Conservation (phyloP, 2,113 vertebrate genomes). For the Cephalopholis sonnerati region DNA sequence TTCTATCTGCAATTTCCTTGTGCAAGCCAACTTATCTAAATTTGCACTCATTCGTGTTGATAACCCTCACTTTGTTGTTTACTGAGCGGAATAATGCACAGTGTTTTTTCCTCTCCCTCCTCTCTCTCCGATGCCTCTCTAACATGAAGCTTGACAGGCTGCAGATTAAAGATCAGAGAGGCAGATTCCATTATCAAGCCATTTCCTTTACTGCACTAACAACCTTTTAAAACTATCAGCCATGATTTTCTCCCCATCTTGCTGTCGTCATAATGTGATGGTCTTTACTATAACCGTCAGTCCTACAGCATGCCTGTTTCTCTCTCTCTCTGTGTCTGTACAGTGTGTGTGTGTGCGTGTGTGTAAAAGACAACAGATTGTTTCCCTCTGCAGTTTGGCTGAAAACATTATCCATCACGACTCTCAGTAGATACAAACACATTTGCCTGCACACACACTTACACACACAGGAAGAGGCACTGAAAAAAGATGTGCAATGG, state of each 20-base stretch:
- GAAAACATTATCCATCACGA: conserved; percentile 42
- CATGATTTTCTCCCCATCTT: conserved; percentile 48
- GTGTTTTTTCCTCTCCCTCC: neutral
- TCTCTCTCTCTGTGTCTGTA: no score
- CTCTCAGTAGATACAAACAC: conserved; percentile 8
- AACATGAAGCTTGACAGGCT: neutral
- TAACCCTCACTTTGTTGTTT: conserved; percentile 43
- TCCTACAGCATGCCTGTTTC: neutral
- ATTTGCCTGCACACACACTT: neutral
- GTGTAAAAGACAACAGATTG: neutral
- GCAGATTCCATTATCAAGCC: conserved; percentile 61
- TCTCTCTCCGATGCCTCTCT: neutral
- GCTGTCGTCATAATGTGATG: conserved; percentile 26
- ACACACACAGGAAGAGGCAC: neutral
- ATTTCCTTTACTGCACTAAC: conserved; percentile 53
- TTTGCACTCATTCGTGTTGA: conserved; percentile 17
- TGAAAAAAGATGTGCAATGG: neutral
- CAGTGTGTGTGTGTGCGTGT: conserved; percentile 17
- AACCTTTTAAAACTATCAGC: conserved; percentile 59
- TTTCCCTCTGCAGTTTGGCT: neutral
- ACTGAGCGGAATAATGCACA: conserved; percentile 24
- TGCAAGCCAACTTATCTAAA: conserved; percentile 31
- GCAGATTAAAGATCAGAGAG: conserved; percentile 42
- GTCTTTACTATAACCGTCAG: conserved; percentile 32
- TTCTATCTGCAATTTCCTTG: conserved; percentile 15